Percentiles rank a stretch among this genome's conserved stretches.
Evolutionary conservation across 2,797 vertebrate genomes (phyloP).

Genomic region (Neomorphus geoffroyi): DNA sequence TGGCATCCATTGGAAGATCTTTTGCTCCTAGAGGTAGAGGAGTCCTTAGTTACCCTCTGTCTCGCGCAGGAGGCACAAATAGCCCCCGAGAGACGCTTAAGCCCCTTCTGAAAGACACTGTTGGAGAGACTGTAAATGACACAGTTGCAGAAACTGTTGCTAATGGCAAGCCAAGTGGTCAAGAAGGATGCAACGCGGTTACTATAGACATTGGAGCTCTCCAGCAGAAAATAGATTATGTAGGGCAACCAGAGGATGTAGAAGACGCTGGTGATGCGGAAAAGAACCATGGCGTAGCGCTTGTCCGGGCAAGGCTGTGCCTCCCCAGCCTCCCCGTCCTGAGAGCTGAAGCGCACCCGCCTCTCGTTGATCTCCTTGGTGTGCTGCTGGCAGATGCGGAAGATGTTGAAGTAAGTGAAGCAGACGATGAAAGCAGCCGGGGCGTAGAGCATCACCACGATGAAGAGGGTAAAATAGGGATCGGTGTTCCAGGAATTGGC

Average conservation of each 20-base stretch:
- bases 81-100: slow-evolving; percentile 88
- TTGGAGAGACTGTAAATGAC: slow-evolving; percentile 99
- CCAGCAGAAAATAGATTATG: slow-evolving; percentile 95
- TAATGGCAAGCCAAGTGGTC: slow-evolving; percentile 98
- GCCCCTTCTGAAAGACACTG: slow-evolving; percentile 94
- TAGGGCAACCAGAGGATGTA: slow-evolving; percentile 98
- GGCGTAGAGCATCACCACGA: slow-evolving; percentile 91
- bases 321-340: slow-evolving; percentile 80
- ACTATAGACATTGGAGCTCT: slow-evolving; percentile 89
- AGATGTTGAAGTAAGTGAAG: slow-evolving; percentile 98
- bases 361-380: slow-evolving; percentile 95
- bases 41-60: slow-evolving; percentile 84
- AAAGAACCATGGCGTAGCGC: slow-evolving; percentile 94
- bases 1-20: slow-evolving; percentile 75
- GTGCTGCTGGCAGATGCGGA: slow-evolving; percentile 97
- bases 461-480: slow-evolving; percentile 92
- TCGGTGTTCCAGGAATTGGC: slow-evolving; percentile 88
- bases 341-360: slow-evolving; percentile 89
- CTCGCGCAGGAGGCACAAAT: slow-evolving; percentile 89
- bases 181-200: slow-evolving; percentile 90
- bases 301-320: slow-evolving; percentile 89
- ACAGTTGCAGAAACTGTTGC: slow-evolving; percentile 99
- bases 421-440: slow-evolving; percentile 93
- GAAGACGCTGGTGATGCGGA: slow-evolving; percentile 98
- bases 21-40: slow-evolving; percentile 79